These are phyloP conservation scores for Hippoglossus hippoglossus DNA, from an alignment of 2,797 vertebrate genomes.

Conservation along the genomic window DNA sequence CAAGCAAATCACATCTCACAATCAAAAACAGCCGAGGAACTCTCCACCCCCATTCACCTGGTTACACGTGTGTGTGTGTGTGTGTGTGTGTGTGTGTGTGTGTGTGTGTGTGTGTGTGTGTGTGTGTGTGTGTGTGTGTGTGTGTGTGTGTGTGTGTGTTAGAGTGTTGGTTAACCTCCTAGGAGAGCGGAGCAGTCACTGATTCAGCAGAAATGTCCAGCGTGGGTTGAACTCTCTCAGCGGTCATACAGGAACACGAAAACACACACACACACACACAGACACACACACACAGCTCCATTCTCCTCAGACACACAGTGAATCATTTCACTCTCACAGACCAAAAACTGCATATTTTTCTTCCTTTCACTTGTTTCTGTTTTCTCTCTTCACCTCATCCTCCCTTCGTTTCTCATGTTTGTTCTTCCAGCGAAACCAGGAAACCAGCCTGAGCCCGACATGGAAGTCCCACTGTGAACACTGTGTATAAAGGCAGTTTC, in stretches of 20 bases:
- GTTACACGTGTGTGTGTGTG: background rate
- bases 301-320: background rate
- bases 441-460: conserved; percentile 43
- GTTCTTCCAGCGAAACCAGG: conserved; percentile 15
- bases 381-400: background rate
- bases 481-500: conserved; percentile 9
- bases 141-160: conserved; percentile 9
- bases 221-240: conserved; percentile 68
- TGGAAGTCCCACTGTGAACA: conserved; percentile 30
- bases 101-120: conserved; percentile 1
- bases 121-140: too few species aligned
- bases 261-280: background rate
- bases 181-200: conserved; percentile 66
- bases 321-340: background rate
- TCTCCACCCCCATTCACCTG: background rate
- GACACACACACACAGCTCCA: too few species aligned
- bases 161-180: conserved; percentile 57
- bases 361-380: background rate
- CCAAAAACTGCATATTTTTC: background rate
- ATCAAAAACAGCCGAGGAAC: background rate
- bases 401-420: conserved; percentile 6
- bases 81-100: background rate
- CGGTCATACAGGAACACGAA: conserved; percentile 39
- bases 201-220: conserved; percentile 71
- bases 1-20: too few species aligned